phyloP scores from a whole-genome alignment of 2,888 invertebrate species.

The Hetaerina titia region DNA sequence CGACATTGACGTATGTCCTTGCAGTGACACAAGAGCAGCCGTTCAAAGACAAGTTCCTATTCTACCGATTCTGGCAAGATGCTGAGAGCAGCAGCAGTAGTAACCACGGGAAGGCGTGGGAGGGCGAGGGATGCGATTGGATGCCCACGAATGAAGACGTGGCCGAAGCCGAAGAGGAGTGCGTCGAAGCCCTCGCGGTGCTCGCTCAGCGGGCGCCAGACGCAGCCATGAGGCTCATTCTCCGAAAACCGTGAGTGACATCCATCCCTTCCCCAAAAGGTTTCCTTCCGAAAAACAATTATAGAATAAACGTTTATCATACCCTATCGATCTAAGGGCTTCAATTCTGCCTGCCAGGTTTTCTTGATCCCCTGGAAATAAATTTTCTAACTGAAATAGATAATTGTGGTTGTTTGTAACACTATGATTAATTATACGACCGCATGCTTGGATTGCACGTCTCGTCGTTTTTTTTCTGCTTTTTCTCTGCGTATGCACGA shows the following conservation, averaged over 20 bases:
- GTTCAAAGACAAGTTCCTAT: conserved; percentile 90
- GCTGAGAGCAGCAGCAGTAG: conserved; percentile 79
- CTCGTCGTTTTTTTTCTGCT: too few species aligned
- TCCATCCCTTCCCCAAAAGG: background rate
- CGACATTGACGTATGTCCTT: conserved; percentile 69
- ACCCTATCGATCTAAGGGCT: too few species aligned
- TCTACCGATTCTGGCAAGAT: conserved; percentile 89
- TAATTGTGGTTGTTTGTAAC: too few species aligned
- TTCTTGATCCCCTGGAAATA: too few species aligned
- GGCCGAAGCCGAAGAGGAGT: conserved; percentile 84
- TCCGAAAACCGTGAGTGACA: conserved; percentile 86
- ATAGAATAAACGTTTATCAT: too few species aligned
- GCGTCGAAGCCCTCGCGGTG: conserved; percentile 83
- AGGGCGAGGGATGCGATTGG: conserved; percentile 78
- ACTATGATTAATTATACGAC: too few species aligned
- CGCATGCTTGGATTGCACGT: too few species aligned
- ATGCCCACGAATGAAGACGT: conserved; percentile 81
- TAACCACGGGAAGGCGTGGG: conserved; percentile 72
- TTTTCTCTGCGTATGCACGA: too few species aligned
- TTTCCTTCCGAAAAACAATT: too few species aligned
- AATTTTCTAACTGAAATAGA: too few species aligned
- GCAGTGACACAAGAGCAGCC: conserved; percentile 88
- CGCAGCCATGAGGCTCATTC: conserved; percentile 88
- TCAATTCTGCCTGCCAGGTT: too few species aligned
- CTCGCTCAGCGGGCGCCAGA: conserved; percentile 88